A percentile compares a stretch with the other conserved stretches of the same genome.
Evolutionary conservation across 2,888 invertebrate species (phyloP).

Genomic region (Drosophila histrio): DNA sequence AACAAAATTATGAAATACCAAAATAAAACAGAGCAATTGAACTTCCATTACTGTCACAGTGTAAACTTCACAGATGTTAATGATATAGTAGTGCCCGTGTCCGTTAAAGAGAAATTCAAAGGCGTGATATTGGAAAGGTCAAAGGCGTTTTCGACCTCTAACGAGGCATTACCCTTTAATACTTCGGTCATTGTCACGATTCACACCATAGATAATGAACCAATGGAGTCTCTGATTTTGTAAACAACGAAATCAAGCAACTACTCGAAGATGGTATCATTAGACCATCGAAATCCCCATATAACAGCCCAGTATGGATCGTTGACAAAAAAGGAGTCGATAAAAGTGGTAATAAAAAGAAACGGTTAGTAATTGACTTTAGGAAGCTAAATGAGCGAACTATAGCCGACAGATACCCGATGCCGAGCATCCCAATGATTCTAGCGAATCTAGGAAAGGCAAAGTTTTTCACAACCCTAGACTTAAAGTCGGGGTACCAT

Average conservation of each 20-base stretch:
- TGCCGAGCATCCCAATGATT: not conserved
- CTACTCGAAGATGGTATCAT: no score
- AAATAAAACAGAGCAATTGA: slow-evolving; percentile 9
- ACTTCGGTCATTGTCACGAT: not conserved
- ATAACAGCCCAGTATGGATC: no score
- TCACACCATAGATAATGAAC: not conserved
- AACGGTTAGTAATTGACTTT: not conserved
- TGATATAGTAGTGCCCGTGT: slow-evolving; percentile 10
- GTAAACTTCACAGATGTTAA: slow-evolving; percentile 12
- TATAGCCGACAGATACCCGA: not conserved
- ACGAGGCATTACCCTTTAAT: not conserved
- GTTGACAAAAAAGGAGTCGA: not conserved
- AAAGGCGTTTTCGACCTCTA: not conserved
- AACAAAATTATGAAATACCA: slow-evolving; percentile 4
- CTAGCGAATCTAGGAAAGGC: no score
- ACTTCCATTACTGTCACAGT: slow-evolving; percentile 13
- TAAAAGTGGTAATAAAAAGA: not conserved
- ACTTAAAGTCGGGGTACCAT: not conserved
- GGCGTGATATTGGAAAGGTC: not conserved
- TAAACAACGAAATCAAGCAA: not conserved
- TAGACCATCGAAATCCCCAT: no score
- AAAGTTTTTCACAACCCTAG: not conserved
- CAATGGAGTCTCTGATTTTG: not conserved
- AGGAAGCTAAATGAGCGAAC: not conserved
- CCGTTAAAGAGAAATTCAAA: slow-evolving; percentile 2